Evolutionary conservation across 2,113 vertebrate genomes (phyloP).

Genomic region (Dissostichus mawsoni): DNA sequence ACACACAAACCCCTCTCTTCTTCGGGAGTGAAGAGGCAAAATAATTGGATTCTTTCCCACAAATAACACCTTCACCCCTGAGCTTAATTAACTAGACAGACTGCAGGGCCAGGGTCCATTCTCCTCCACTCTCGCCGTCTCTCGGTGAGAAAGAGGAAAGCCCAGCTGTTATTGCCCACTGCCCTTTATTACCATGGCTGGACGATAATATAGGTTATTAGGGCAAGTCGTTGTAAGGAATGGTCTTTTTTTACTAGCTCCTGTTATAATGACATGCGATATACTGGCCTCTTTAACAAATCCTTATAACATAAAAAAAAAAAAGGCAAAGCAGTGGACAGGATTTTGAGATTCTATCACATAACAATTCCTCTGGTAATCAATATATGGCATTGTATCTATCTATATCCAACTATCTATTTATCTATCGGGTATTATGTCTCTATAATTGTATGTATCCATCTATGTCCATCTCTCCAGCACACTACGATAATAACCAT

Average conservation of each 20-base stretch:
- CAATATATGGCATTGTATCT: neutral
- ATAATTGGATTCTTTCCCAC: constrained; percentile 91
- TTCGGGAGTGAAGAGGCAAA: constrained; percentile 78
- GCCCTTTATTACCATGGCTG: constrained; percentile 78
- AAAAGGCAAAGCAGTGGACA: neutral
- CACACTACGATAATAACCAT: neutral
- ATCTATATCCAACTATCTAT: constrained; percentile 7
- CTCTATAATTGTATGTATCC: constrained; percentile 18
- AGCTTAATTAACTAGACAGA: constrained; percentile 88
- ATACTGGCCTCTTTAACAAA: neutral
- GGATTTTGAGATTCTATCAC: neutral
- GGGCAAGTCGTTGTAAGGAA: constrained; percentile 64
- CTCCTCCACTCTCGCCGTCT: constrained; percentile 65
- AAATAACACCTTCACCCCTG: constrained; percentile 88
- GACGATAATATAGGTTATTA: constrained; percentile 78
- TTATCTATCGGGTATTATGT: neutral
- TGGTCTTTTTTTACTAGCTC: constrained; percentile 49
- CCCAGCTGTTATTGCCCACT: constrained; percentile 80
- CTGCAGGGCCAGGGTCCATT: constrained; percentile 74
- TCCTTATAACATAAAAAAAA: neutral
- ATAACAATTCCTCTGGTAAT: neutral
- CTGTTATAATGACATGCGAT: constrained; percentile 21
- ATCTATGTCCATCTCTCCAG: constrained; percentile 23
- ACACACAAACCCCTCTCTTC: constrained; percentile 74
- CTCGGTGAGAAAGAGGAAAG: constrained; percentile 73